These are phyloP conservation scores for Sciurus carolinensis DNA, from an alignment of 2,797 vertebrate genomes.

Conservation along the genomic window DNA sequence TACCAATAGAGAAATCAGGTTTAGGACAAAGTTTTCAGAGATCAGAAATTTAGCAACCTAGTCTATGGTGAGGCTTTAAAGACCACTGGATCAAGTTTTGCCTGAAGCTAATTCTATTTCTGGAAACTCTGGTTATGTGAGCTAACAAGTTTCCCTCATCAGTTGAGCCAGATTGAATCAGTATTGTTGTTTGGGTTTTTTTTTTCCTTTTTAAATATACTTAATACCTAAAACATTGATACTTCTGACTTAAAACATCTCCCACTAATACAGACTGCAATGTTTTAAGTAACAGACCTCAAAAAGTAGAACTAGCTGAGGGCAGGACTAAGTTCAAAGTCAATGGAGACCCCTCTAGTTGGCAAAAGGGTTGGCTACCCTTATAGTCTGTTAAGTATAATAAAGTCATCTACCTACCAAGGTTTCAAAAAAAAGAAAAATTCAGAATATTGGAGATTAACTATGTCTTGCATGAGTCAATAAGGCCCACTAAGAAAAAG, in stretches of 20 bases:
- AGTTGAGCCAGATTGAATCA: not conserved
- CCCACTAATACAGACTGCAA: not conserved
- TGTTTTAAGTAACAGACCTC: not conserved
- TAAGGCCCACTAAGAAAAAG: not conserved
- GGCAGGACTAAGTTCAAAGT: not conserved
- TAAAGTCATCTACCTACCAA: not conserved
- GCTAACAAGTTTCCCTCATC: not conserved
- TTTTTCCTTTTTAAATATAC: not conserved
- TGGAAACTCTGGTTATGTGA: not conserved
- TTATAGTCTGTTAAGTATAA: not conserved
- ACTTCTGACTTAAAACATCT: not conserved
- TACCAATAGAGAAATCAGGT: not conserved
- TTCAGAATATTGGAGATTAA: not conserved
- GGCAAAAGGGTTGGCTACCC: not conserved
- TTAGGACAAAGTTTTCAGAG: not conserved
- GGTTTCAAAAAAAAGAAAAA: slow-evolving; percentile 4
- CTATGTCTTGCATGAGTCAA: not conserved
- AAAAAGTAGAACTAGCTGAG: not conserved
- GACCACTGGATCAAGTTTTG: not conserved
- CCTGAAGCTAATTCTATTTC: not conserved
- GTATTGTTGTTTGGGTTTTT: too few relatives aligned
- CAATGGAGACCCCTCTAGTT: not conserved
- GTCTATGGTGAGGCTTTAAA: not conserved
- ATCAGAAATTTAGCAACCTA: not conserved
- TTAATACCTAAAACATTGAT: not conserved